A percentile compares a stretch with the other conserved stretches of the same genome.
Conservation (phyloP, 2,888 invertebrate genomes). For the Rhogogaster chlorosoma region DNA sequence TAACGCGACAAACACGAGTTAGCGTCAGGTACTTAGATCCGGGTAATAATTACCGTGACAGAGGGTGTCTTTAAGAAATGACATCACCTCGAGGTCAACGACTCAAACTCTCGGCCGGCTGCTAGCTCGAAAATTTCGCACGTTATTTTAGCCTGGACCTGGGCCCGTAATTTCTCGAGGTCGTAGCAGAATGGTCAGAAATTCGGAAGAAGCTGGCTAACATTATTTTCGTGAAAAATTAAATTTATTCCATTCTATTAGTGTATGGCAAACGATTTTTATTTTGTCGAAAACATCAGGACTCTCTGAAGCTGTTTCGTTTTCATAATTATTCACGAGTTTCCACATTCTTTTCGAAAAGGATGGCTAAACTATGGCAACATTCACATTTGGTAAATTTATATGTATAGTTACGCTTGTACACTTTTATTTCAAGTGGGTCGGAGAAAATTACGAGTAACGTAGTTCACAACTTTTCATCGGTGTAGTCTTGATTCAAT, state of each 20-base stretch:
- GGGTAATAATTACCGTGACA: conserved; percentile 41
- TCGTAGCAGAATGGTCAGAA: neutral
- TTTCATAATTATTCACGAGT: neutral
- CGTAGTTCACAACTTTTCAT: conserved; percentile 17
- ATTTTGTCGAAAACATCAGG: neutral
- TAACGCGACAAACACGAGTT: conserved; percentile 4
- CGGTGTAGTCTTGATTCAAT: conserved; percentile 38
- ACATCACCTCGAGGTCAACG: conserved; percentile 16
- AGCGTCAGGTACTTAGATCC: conserved; percentile 25
- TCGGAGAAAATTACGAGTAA: conserved; percentile 1
- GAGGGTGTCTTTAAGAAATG: conserved; percentile 38
- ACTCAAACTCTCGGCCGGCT: neutral
- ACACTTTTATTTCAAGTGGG: conserved; percentile 3
- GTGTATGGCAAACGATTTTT: neutral
- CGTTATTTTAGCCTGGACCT: neutral
- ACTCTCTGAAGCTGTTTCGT: neutral
- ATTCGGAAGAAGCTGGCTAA: neutral
- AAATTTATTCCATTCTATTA: neutral
- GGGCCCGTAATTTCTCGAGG: neutral
- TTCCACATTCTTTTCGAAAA: neutral
- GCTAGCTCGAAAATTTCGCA: neutral
- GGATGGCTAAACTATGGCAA: neutral
- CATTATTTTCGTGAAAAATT: neutral
- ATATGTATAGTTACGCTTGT: too few species aligned
- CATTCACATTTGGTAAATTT: neutral